Percentiles rank a stretch among this genome's conserved stretches.
Conservation (phyloP, 2,113 vertebrate species). For the Cyanistes caeruleus region DNA sequence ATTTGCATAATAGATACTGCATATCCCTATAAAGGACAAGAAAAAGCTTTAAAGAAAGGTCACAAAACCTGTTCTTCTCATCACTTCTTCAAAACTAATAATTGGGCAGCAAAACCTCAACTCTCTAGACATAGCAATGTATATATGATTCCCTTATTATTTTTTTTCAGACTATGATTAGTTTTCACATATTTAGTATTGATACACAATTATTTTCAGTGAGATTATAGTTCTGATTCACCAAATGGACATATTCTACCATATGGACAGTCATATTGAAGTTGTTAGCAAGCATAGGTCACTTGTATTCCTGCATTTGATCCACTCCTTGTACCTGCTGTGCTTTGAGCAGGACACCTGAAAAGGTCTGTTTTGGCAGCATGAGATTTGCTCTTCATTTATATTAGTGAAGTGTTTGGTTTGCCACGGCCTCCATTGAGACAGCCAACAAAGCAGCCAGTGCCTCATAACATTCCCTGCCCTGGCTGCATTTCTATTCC, state of each 20-base stretch:
- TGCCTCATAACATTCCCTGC: background rate
- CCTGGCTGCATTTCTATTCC: background rate
- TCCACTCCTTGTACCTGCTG: background rate
- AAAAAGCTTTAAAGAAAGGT: background rate
- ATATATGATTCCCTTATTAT: background rate
- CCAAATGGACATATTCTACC: background rate
- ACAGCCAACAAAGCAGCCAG: rapidly evolving
- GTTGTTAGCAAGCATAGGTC: background rate
- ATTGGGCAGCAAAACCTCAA: background rate
- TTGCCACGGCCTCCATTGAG: background rate
- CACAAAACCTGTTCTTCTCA: background rate
- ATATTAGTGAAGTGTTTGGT: rapidly evolving
- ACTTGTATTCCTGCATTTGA: background rate
- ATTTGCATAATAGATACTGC: background rate
- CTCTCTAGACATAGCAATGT: background rate
- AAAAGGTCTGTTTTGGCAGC: background rate
- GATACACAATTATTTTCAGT: background rate
- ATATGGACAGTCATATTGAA: background rate
- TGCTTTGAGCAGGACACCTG: background rate
- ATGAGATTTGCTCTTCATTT: background rate
- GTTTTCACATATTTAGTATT: background rate
- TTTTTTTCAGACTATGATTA: background rate
- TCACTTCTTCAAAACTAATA: background rate
- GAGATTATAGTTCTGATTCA: background rate
- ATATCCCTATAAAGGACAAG: background rate